phyloP scores from a whole-genome alignment of 2,888 invertebrate species.

The Adineta ricciae region DNA sequence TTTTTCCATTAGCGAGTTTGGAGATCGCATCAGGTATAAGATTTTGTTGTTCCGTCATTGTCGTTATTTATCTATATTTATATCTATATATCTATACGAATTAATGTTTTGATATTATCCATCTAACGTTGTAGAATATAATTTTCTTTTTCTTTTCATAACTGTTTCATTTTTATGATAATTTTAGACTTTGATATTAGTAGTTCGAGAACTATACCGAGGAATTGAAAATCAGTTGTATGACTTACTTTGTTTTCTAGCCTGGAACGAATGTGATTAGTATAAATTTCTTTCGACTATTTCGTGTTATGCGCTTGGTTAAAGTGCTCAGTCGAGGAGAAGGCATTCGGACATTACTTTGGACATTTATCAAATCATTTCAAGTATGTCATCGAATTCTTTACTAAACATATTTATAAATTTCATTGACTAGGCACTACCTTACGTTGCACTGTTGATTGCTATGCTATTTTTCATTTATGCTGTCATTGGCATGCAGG shows the following conservation, averaged over 20 bases:
- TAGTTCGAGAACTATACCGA: background rate
- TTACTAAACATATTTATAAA: background rate
- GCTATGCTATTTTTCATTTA: constrained; percentile 98
- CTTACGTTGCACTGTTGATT: constrained; percentile 92
- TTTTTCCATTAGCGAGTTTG: background rate
- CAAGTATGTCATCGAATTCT: constrained; percentile 47
- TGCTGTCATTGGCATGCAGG: constrained; percentile 99
- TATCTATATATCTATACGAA: background rate
- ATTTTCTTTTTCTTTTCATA: background rate
- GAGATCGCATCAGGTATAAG: background rate
- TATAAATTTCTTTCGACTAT: constrained; percentile 95
- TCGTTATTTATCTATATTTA: no score
- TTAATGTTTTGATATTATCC: background rate
- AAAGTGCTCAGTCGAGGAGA: constrained; percentile 92
- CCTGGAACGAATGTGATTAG: constrained; percentile 18
- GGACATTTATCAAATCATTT: constrained; percentile 99
- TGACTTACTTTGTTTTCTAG: background rate
- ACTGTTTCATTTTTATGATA: background rate
- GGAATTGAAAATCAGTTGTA: no score
- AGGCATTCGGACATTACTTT: constrained; percentile 87
- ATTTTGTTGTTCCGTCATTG: background rate
- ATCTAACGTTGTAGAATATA: background rate
- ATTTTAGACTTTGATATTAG: background rate
- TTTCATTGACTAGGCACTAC: constrained; percentile 73
- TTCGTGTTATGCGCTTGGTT: constrained; percentile 95